Evolutionary conservation across 2,888 invertebrate genomes (phyloP).

Genomic region (Mesodorylaimus sp.): DNA sequence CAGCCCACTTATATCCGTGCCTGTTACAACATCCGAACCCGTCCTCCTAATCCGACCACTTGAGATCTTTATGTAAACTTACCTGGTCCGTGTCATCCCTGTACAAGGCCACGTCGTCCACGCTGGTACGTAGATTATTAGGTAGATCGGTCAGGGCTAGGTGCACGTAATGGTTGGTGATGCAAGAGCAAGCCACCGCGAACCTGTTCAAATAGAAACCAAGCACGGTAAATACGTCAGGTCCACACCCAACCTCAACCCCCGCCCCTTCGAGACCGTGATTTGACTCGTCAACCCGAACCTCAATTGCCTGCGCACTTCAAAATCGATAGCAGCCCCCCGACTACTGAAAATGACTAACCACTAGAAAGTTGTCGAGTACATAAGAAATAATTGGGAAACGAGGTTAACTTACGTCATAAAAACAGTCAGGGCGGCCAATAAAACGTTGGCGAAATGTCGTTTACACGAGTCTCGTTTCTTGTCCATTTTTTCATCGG

Average conservation of each 20-base stretch:
- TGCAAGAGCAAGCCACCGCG: slow-evolving; percentile 7
- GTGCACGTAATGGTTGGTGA: slow-evolving; percentile 10
- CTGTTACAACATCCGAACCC: too few species aligned
- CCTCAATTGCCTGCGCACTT: too few species aligned
- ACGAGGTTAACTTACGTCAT: slow-evolving; percentile 5
- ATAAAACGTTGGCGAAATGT: not conserved
- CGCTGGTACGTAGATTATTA: not conserved
- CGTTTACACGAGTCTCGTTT: slow-evolving; percentile 5
- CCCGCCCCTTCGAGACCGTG: too few species aligned
- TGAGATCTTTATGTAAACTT: not conserved
- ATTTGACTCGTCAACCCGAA: too few species aligned
- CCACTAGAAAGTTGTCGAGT: too few species aligned
- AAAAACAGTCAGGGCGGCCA: slow-evolving; percentile 3
- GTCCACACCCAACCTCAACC: not conserved
- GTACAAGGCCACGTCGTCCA: slow-evolving; percentile 2
- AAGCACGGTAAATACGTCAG: not conserved
- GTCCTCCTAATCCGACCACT: not conserved
- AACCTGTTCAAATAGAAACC: slow-evolving; percentile 7
- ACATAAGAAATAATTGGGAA: not conserved
- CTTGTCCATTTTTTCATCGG: not conserved
- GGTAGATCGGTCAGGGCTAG: slow-evolving; percentile 6
- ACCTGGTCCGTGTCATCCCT: slow-evolving; percentile 4
- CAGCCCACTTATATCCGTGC: too few species aligned
- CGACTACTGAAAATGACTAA: too few species aligned
- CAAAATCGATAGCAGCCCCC: too few species aligned